These are phyloP conservation scores for Brachypodius melanocephalos DNA, from an alignment of 2,113 vertebrate species.

Conservation along the genomic window DNA sequence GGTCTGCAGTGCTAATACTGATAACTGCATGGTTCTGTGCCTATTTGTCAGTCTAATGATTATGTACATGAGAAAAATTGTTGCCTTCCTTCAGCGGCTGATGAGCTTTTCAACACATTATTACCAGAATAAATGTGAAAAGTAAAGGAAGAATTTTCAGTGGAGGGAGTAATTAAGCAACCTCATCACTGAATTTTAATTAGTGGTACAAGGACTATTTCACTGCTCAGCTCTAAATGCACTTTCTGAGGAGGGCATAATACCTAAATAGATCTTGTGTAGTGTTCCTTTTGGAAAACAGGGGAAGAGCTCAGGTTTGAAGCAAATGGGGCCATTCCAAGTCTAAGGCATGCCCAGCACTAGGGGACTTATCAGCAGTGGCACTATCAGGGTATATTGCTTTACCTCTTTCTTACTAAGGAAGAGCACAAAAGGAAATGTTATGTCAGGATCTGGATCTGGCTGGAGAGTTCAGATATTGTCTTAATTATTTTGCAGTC, in stretches of 20 bases:
- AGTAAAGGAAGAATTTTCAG: slow-evolving; percentile 66
- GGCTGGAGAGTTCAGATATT: background rate
- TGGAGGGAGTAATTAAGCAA: slow-evolving; percentile 65
- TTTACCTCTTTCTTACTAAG: too few species aligned
- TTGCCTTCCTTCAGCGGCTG: slow-evolving; percentile 41
- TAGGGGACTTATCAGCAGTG: background rate
- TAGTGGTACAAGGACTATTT: slow-evolving; percentile 51
- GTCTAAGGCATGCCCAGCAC: background rate
- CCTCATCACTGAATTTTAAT: slow-evolving; percentile 67
- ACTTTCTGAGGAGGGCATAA: slow-evolving; percentile 32
- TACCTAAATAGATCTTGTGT: background rate
- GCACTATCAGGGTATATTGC: background rate
- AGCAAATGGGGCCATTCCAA: background rate
- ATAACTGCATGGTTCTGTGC: slow-evolving; percentile 9
- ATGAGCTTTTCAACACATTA: slow-evolving; percentile 62
- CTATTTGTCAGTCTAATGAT: slow-evolving; percentile 69
- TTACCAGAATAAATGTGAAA: slow-evolving; percentile 65
- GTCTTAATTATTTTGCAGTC: background rate
- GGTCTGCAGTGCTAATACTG: slow-evolving; percentile 15
- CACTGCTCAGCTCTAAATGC: slow-evolving; percentile 34
- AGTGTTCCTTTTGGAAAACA: background rate
- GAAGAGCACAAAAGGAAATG: background rate
- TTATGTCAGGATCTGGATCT: background rate
- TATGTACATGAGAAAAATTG: slow-evolving; percentile 46
- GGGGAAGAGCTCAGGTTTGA: background rate